Percentiles rank a stretch among this genome's conserved stretches.
phyloP scores from a whole-genome alignment of 2,113 vertebrate genomes.

The Paracanthobrama guichenoti region DNA sequence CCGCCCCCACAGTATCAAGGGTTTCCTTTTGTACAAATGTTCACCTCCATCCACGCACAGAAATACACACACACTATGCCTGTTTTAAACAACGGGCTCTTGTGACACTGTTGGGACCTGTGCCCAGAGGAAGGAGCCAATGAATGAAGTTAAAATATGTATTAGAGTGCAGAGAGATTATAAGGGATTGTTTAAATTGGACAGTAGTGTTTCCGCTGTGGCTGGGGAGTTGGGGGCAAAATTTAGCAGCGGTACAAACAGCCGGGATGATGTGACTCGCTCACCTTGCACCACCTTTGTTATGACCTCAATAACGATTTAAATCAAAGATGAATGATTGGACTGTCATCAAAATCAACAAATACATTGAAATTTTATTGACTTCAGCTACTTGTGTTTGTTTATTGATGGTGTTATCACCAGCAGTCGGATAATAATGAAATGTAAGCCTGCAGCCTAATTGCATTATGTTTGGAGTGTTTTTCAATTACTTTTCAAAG shows the following conservation, averaged over 20 bases:
- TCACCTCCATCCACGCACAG: conserved; percentile 24
- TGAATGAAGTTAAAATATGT: conserved; percentile 51
- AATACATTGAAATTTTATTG: background rate
- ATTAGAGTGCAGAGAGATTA: conserved; percentile 49
- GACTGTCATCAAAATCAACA: conserved; percentile 1
- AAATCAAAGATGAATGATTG: background rate
- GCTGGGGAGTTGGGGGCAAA: conserved; percentile 2
- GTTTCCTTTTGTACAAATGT: conserved; percentile 53
- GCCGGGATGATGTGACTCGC: background rate
- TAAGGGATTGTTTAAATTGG: conserved; percentile 56
- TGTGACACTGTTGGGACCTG: conserved; percentile 50
- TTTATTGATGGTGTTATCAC: conserved; percentile 33
- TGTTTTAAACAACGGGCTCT: conserved; percentile 58
- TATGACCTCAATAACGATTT: background rate
- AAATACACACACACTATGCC: conserved; percentile 51
- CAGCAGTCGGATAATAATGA: conserved; percentile 14
- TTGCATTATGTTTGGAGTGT: conserved; percentile 39
- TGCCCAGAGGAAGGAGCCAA: conserved; percentile 54
- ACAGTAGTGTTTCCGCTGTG: conserved; percentile 46
- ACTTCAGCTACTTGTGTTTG: background rate
- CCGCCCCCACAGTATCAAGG: conserved; percentile 53
- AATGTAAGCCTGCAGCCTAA: conserved; percentile 21
- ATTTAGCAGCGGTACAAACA: background rate
- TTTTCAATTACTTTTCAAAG: conserved; percentile 37
- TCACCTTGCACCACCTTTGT: background rate